phyloP scores from a whole-genome alignment of 2,113 vertebrate genomes.

The Gila orcuttii region DNA sequence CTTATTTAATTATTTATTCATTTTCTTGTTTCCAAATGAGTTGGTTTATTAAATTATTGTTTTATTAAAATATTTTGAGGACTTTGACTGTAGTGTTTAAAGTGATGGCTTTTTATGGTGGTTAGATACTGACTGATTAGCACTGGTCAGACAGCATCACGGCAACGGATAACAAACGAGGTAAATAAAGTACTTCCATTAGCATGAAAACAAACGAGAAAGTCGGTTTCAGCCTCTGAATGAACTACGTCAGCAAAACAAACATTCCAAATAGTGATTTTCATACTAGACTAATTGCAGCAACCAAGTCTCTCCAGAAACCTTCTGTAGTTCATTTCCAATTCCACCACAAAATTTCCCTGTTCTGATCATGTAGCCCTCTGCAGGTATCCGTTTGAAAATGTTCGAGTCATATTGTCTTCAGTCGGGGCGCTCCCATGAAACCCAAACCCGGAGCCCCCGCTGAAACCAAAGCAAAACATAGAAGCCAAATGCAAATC shows the following conservation, averaged over 20 bases:
- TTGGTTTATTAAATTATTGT: not conserved
- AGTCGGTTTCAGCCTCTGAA: not conserved
- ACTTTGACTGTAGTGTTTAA: not conserved
- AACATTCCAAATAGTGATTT: not conserved
- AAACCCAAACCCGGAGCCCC: conserved; percentile 42
- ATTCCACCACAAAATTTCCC: conserved; percentile 35
- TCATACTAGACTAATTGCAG: not conserved
- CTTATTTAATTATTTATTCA: too few relatives aligned
- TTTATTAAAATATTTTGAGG: not conserved
- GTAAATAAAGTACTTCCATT: not conserved
- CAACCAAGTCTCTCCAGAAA: not conserved
- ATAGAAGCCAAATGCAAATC: conserved; percentile 54
- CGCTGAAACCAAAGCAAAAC: conserved; percentile 20
- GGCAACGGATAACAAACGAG: not conserved
- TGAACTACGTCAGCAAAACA: not conserved
- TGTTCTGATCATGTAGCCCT: not conserved
- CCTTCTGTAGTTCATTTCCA: not conserved
- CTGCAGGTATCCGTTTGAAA: conserved; percentile 6
- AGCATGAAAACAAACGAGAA: not conserved
- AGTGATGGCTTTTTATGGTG: not conserved
- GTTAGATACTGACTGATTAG: not conserved
- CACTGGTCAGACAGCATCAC: not conserved
- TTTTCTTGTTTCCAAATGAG: too few relatives aligned
- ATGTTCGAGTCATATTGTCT: conserved; percentile 22
- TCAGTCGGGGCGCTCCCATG: conserved; percentile 20